Conservation (phyloP, 2,888 invertebrate genomes). For the Trichogramma dendrolimi region DNA sequence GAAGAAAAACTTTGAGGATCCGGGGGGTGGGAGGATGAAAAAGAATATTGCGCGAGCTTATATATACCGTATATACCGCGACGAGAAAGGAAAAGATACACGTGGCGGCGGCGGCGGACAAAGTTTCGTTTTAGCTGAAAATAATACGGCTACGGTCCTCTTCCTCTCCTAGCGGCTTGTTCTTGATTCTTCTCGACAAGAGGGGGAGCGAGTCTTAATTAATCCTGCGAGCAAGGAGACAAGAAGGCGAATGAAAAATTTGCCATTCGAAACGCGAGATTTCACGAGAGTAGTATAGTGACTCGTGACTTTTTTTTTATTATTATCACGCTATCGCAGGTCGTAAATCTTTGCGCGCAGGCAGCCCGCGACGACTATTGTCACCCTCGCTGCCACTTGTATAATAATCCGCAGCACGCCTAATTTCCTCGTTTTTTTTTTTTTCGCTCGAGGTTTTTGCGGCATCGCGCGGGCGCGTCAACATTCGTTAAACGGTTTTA, state of each 20-base stretch:
- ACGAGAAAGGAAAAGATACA: too few relatives aligned
- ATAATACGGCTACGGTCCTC: not conserved
- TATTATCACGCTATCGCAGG: not conserved
- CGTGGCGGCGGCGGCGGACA: not conserved
- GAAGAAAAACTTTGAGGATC: too few relatives aligned
- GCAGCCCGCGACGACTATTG: not conserved
- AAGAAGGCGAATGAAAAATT: conserved; percentile 11
- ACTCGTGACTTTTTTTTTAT: not conserved
- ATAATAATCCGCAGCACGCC: not conserved
- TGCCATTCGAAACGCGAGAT: conserved; percentile 6
- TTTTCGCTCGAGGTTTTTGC: not conserved
- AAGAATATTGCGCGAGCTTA: too few relatives aligned
- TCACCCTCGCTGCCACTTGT: not conserved
- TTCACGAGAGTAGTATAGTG: too few relatives aligned
- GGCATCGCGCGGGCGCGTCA: not conserved
- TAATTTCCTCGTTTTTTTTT: conserved; percentile 6
- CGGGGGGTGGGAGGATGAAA: too few relatives aligned
- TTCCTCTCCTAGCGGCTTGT: not conserved
- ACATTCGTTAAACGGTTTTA: conserved; percentile 4
- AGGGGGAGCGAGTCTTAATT: conserved; percentile 5
- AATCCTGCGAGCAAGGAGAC: conserved; percentile 8
- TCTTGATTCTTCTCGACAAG: not conserved
- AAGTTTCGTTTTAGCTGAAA: conserved; percentile 1
- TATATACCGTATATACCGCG: too few relatives aligned
- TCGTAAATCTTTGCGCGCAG: not conserved